Evolutionary conservation across 2,888 invertebrate species (phyloP).

Genomic region (Dicyrtoma fusca): DNA sequence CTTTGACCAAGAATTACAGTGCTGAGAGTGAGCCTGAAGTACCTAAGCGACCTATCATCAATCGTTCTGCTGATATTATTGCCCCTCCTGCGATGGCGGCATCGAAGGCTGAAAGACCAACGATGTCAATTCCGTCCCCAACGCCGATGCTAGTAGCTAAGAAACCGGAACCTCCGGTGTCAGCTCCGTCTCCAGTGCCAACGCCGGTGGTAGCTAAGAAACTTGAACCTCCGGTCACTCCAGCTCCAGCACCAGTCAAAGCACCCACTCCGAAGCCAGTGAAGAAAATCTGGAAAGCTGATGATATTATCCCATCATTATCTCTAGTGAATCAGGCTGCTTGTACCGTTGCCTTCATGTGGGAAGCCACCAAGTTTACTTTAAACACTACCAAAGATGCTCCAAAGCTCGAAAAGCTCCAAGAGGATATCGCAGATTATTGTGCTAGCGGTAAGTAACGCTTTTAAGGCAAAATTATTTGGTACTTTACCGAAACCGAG

Average conservation of each 20-base stretch:
- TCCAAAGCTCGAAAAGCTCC: neutral
- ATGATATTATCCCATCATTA: neutral
- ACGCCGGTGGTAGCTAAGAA: neutral
- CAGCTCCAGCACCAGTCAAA: neutral
- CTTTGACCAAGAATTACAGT: too few relatives aligned
- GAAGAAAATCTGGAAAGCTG: neutral
- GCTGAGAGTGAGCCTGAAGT: too few relatives aligned
- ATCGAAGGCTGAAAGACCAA: too few relatives aligned
- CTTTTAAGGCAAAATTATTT: too few relatives aligned
- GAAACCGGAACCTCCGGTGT: neutral
- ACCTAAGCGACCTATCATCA: too few relatives aligned
- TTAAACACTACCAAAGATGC: neutral
- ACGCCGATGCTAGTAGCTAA: neutral
- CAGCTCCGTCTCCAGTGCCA: neutral
- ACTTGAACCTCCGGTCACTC: neutral
- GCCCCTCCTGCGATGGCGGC: too few relatives aligned
- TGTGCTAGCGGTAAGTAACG: too few relatives aligned
- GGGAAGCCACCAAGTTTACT: conserved; percentile 4
- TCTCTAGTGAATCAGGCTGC: neutral
- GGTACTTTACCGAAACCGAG: neutral
- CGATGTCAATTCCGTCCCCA: neutral
- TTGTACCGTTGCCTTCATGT: neutral
- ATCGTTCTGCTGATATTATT: too few relatives aligned
- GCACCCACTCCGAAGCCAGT: neutral
- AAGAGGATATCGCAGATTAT: neutral